These are phyloP conservation scores for Otocyon megalotis DNA, from an alignment of 2,113 vertebrate species.

Conservation along the genomic window DNA sequence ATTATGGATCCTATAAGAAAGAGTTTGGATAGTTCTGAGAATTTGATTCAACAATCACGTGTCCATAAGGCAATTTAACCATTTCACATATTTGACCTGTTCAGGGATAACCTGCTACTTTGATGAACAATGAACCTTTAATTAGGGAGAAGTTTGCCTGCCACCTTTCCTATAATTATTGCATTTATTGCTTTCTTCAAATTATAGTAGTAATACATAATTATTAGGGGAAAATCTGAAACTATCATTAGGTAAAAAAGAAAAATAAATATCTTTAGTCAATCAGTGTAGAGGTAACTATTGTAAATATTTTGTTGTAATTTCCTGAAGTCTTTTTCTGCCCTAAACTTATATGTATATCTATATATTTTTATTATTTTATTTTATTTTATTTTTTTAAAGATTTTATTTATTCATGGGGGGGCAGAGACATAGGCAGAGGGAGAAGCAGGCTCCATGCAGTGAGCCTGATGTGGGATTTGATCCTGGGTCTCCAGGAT, in stretches of 20 bases:
- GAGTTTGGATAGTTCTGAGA: neutral
- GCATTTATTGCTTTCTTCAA: neutral
- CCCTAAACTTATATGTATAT: neutral
- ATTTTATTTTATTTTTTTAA: too few species aligned
- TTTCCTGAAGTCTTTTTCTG: neutral
- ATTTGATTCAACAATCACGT: neutral
- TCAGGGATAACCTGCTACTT: neutral
- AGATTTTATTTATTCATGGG: too few species aligned
- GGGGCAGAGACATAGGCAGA: too few species aligned
- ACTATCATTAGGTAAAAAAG: slow-evolving; percentile 18
- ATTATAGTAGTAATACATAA: neutral
- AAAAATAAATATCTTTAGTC: slow-evolving; percentile 46
- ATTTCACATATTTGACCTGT: neutral
- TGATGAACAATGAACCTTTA: slow-evolving; percentile 5
- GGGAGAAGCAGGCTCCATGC: too few species aligned
- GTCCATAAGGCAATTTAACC: neutral
- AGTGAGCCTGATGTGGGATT: too few species aligned
- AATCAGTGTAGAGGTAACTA: neutral
- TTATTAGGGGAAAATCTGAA: slow-evolving; percentile 53
- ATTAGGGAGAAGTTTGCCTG: neutral
- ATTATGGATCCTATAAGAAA: neutral
- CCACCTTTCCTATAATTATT: neutral
- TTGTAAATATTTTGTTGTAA: neutral
- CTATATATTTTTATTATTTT: neutral
- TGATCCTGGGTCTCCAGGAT: too few species aligned